phyloP scores from a whole-genome alignment of 2,113 vertebrate genomes.

The Pseudopipra pipra region DNA sequence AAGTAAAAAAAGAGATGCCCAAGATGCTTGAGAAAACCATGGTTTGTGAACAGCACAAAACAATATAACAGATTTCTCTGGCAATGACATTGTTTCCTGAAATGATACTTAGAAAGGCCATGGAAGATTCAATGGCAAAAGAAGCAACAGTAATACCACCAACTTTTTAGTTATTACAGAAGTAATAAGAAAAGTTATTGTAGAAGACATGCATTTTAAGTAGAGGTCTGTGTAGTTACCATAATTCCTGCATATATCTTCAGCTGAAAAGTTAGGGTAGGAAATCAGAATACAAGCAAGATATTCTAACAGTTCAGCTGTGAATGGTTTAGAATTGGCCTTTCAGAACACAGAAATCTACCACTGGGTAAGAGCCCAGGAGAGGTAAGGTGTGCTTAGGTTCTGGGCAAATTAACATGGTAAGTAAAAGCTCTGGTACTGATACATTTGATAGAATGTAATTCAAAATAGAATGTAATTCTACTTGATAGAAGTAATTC shows the following conservation, averaged over 20 bases:
- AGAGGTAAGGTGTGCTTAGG: background rate
- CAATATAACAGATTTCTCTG: background rate
- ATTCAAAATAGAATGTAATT: too few relatives aligned
- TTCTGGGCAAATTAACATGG: background rate
- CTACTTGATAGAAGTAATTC: background rate
- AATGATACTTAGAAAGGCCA: background rate
- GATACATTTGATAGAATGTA: background rate
- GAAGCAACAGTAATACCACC: background rate
- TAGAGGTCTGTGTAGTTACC: background rate
- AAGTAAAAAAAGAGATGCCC: background rate
- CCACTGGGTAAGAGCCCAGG: background rate
- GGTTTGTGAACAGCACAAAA: background rate
- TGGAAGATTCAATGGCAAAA: background rate
- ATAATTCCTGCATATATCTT: background rate
- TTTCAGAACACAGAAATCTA: background rate
- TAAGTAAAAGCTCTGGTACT: background rate
- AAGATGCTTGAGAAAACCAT: background rate
- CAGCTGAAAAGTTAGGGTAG: background rate
- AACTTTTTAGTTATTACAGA: background rate
- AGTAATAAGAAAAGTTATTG: background rate
- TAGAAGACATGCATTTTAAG: background rate
- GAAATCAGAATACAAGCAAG: background rate
- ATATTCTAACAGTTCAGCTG: background rate
- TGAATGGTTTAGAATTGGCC: background rate
- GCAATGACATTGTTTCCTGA: background rate